phyloP scores from a whole-genome alignment of 2,797 vertebrate genomes.

The Zalophus californianus region DNA sequence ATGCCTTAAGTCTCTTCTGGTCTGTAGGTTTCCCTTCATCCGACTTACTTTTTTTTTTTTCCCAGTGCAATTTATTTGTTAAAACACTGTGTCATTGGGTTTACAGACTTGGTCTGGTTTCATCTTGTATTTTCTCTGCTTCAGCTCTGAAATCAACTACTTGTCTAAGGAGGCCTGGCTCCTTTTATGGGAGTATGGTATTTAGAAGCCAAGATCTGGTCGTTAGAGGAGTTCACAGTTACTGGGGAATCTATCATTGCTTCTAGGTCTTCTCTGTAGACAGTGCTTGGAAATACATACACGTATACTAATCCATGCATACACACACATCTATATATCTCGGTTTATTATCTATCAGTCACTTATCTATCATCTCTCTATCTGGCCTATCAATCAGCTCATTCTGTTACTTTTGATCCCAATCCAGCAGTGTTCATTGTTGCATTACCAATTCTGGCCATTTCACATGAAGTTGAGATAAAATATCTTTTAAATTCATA shows the following conservation, averaged over 20 bases:
- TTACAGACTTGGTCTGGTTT: not conserved
- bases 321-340: not conserved
- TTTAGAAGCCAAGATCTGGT: constrained; percentile 33
- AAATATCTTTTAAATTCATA: not conserved
- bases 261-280: not conserved
- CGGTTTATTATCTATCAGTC: not conserved
- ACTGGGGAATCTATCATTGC: not conserved
- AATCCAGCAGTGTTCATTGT: not conserved
- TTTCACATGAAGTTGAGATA: constrained; percentile 20
- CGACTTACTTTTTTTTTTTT: not conserved
- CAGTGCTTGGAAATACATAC: not conserved
- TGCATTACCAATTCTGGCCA: not conserved
- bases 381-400: not conserved
- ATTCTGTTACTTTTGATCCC: not conserved
- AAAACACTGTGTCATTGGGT: not conserved
- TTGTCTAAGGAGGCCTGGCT: not conserved
- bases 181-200: not conserved
- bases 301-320: not conserved
- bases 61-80: not conserved
- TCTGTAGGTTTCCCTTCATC: not conserved
- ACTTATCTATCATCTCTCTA: not conserved
- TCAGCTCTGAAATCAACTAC: not conserved
- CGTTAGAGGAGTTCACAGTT: not conserved
- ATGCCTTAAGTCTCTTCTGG: not conserved
- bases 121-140: not conserved